Percentiles rank a stretch among this genome's conserved stretches.
These are phyloP conservation scores for Drosophila nebulosa DNA, from an alignment of 1,140 invertebrate species.

Conservation along the genomic window DNA sequence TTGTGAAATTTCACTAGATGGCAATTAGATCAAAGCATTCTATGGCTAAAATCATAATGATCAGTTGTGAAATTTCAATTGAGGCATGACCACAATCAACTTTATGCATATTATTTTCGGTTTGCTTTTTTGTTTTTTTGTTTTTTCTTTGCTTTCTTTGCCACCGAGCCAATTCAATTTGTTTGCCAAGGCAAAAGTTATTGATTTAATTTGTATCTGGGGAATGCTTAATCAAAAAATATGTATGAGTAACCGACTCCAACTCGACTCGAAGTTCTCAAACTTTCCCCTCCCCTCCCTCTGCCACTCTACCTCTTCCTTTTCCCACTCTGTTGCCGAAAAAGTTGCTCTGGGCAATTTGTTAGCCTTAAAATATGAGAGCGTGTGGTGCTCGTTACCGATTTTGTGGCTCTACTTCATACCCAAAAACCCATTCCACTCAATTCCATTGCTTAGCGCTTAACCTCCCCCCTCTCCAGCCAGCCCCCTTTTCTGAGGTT, in stretches of 20 bases:
- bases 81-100: background rate
- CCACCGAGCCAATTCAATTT: constrained; percentile 58
- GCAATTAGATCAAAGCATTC: too few relatives aligned
- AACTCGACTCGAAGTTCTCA: background rate
- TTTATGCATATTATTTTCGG: background rate
- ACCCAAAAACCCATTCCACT: background rate
- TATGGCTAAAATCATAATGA: too few relatives aligned
- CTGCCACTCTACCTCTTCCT: too few relatives aligned
- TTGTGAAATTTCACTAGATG: too few relatives aligned
- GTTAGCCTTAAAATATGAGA: constrained; percentile 30
- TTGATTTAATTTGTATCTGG: constrained; percentile 77
- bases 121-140: constrained; percentile 35
- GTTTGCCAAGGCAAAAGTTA: constrained; percentile 63
- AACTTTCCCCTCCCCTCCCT: background rate
- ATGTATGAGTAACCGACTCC: constrained; percentile 24
- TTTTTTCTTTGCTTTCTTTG: too few relatives aligned
- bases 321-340: background rate
- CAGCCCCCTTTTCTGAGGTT: background rate
- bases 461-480: background rate
- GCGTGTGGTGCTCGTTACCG: constrained; percentile 30
- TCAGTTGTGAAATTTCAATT: too few relatives aligned
- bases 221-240: constrained; percentile 75
- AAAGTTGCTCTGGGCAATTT: constrained; percentile 36
- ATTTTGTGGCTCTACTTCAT: background rate
- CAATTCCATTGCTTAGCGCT: background rate